These are phyloP conservation scores for Pelagia noctiluca DNA, from an alignment of 30 jellyfish, hydroid and myxozoan genomes.

Conservation along the genomic window DNA sequence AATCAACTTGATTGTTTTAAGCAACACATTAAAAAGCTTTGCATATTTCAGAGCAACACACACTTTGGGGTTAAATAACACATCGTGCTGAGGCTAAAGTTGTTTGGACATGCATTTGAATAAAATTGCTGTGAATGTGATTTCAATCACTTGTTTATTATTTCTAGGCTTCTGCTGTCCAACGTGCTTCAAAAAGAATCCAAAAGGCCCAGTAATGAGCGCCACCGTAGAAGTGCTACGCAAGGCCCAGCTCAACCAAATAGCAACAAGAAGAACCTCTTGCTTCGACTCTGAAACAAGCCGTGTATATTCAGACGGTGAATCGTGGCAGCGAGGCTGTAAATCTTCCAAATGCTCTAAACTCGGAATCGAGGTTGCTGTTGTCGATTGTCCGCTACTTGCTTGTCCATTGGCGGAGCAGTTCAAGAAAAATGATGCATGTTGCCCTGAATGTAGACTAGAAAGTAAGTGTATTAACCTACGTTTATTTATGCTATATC, in stretches of 20 bases:
- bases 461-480: conserved; percentile 64
- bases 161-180: conserved; percentile 79
- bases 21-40: background rate
- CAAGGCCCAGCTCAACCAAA: conserved; percentile 38
- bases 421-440: conserved; percentile 38
- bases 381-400: conserved; percentile 55
- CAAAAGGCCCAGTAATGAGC: conserved; percentile 64
- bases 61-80: background rate
- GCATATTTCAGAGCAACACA: background rate
- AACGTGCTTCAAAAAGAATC: conserved; percentile 43
- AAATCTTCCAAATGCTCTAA: conserved; percentile 44
- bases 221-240: conserved; percentile 18
- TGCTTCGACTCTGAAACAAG: conserved; percentile 37
- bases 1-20: background rate
- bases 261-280: conserved; percentile 56
- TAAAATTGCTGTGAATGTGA: background rate
- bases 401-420: conserved; percentile 59
- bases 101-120: background rate
- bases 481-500: no score
- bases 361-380: conserved; percentile 38
- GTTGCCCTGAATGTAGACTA: conserved; percentile 62
- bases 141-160: background rate
- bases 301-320: conserved; percentile 76
- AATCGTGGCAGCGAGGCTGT: conserved; percentile 68
- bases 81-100: background rate